A percentile compares a stretch with the other conserved stretches of the same genome.
Conservation (phyloP, 2,888 invertebrate genomes). For the Parelbella ahira region DNA sequence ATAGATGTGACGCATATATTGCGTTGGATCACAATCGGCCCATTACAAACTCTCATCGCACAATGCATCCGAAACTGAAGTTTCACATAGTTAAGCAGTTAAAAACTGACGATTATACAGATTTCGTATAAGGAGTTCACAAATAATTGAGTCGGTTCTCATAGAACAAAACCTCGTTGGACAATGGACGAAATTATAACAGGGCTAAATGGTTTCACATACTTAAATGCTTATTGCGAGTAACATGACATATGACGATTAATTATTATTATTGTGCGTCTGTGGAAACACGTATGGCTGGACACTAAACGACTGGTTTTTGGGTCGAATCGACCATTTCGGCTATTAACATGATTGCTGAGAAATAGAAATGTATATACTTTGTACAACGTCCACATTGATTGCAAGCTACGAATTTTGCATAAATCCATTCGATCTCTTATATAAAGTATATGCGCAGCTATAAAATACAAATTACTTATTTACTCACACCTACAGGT, state of each 20-base stretch:
- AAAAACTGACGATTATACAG: constrained; percentile 74
- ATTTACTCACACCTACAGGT: constrained; percentile 13
- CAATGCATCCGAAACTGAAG: constrained; percentile 67
- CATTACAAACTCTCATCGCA: constrained; percentile 53
- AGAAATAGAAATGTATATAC: constrained; percentile 40
- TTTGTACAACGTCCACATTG: too few species aligned
- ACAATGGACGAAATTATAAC: constrained; percentile 78
- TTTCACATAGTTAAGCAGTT: constrained; percentile 78
- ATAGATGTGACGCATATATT: constrained; percentile 30
- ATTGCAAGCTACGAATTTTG: too few species aligned
- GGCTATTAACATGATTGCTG: constrained; percentile 32
- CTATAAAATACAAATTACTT: constrained; percentile 3
- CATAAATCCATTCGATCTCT: too few species aligned
- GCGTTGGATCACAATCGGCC: constrained; percentile 38
- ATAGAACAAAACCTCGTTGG: constrained; percentile 73
- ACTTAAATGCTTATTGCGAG: constrained; percentile 69
- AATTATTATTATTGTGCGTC: constrained; percentile 58
- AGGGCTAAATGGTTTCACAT: constrained; percentile 74
- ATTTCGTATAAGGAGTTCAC: constrained; percentile 62
- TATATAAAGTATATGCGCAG: too few species aligned
- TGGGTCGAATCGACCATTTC: constrained; percentile 30
- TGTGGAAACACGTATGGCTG: constrained; percentile 46
- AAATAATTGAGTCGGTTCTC: constrained; percentile 77
- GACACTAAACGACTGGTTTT: constrained; percentile 39
- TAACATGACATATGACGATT: constrained; percentile 72